A percentile compares a stretch with the other conserved stretches of the same genome.
phyloP scores from a whole-genome alignment of 2,113 vertebrate genomes.

The Oriolus oriolus region DNA sequence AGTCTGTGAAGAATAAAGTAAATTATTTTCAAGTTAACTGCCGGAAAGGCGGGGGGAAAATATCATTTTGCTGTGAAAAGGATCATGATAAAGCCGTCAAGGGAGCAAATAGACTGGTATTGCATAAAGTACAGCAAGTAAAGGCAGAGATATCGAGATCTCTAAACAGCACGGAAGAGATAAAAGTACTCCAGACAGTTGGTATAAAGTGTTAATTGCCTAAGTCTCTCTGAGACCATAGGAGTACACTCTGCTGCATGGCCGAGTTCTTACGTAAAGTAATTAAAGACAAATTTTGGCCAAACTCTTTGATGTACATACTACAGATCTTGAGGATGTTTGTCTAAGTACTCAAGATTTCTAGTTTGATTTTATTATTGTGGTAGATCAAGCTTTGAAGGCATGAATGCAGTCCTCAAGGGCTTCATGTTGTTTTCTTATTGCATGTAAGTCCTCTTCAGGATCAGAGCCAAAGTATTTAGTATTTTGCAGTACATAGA shows the following conservation, averaged over 20 bases:
- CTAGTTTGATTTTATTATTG: background rate
- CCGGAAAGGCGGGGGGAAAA: background rate
- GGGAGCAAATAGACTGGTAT: background rate
- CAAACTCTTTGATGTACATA: background rate
- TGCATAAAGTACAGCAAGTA: background rate
- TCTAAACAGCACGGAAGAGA: background rate
- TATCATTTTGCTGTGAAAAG: background rate
- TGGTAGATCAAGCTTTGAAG: background rate
- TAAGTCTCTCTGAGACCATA: background rate
- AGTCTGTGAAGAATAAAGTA: background rate
- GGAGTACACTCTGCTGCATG: background rate
- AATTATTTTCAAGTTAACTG: background rate
- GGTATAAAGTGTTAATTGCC: background rate
- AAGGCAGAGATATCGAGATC: background rate
- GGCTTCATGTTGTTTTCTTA: background rate
- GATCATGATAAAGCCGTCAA: background rate
- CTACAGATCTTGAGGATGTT: background rate
- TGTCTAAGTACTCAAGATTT: background rate
- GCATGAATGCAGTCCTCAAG: background rate
- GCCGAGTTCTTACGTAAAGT: background rate
- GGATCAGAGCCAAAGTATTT: background rate
- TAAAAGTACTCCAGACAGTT: background rate
- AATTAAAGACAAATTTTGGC: background rate
- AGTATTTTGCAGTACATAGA: background rate
- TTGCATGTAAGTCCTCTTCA: background rate